Evolutionary conservation across 2,797 vertebrate species (phyloP), one percentile per base, ranked within the genome.

Genomic region (Thaleichthys pacificus): DNA sequence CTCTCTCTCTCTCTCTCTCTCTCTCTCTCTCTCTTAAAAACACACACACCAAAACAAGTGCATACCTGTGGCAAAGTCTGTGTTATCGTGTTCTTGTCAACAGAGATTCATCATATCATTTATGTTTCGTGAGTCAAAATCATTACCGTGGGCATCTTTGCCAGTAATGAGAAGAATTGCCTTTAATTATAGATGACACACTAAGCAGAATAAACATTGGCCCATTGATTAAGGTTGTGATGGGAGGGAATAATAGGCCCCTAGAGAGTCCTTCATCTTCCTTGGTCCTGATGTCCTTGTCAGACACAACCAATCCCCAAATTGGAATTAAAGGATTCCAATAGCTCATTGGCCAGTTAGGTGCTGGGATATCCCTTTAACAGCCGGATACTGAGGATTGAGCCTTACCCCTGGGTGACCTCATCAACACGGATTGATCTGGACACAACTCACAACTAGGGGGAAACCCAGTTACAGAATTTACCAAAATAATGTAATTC

Each of bases 181-280:
- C 87, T 89, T 91, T 93, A 89, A 93, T 93, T 91, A 91, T 88
- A 86, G 90, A 91, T 89, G 84, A 84, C 90, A 87, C 82, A 87
- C 86, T 90, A 87, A 90, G 90, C 84, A 88, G 87, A 85, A 88
- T 89, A 92, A 92, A 92, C 92, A 92, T 90, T 90, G 88, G 86
- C 73, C 79, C 79, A 91, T 92, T 90, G 91, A 93, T 93, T 91
- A 85, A 90, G 90, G 85, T 76, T 84, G 85, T 81, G 82, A 82
- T 87, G 82, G 89, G 82, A 85, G 82, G 85, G 84, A 90, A 87
- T 91, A 92, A 93, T 92, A 87, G 86, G 85, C 79, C 66, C 62
- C 86, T 32, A 0, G 93, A 90, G 90, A 87, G 84, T 79, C 64
- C 84, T 92, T 89, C 86, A 86, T 91, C 91, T 89, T 85, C 74